Percentiles rank a stretch among this genome's conserved stretches.
Conservation (phyloP, 2,888 invertebrate genomes). For the Drosophila multiciliata region DNA sequence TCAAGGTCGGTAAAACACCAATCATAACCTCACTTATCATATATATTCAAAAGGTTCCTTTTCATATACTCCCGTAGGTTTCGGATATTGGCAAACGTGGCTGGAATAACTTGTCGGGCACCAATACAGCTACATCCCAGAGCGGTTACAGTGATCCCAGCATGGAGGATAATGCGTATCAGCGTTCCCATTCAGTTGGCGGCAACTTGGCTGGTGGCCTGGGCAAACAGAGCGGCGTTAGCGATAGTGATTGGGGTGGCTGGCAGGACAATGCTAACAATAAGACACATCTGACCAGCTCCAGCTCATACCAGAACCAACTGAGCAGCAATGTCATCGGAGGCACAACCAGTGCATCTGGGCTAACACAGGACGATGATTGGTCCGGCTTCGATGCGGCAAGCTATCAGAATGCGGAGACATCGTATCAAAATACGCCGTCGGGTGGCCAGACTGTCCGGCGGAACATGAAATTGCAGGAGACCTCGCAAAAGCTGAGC, state of each 20-base stretch:
- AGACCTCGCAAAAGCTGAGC: constrained; percentile 76
- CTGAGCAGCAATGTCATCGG: constrained; percentile 51
- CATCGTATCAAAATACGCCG: constrained; percentile 80
- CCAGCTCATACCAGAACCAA: constrained; percentile 81
- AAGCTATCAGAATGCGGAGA: constrained; percentile 80
- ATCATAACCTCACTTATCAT: neutral
- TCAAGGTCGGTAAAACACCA: constrained; percentile 86
- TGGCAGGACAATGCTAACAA: constrained; percentile 79
- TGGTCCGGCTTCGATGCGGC: constrained; percentile 84
- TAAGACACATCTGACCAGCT: constrained; percentile 73
- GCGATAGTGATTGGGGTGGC: constrained; percentile 83
- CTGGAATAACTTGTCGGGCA: constrained; percentile 88
- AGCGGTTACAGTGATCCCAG: constrained; percentile 82
- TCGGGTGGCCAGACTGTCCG: constrained; percentile 60
- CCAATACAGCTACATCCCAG: constrained; percentile 85
- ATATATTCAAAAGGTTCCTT: neutral
- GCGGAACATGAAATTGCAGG: constrained; percentile 79
- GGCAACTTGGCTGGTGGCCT: constrained; percentile 77
- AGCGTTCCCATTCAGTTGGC: constrained; percentile 84
- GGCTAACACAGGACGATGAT: constrained; percentile 77
- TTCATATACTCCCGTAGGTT: constrained; percentile 85
- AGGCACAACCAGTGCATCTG: constrained; percentile 45
- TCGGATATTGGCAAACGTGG: constrained; percentile 89
- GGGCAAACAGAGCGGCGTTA: constrained; percentile 72
- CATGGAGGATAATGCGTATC: constrained; percentile 80